Conservation (phyloP, 2,797 vertebrate species). For the Coracias cyanogaster region DNA sequence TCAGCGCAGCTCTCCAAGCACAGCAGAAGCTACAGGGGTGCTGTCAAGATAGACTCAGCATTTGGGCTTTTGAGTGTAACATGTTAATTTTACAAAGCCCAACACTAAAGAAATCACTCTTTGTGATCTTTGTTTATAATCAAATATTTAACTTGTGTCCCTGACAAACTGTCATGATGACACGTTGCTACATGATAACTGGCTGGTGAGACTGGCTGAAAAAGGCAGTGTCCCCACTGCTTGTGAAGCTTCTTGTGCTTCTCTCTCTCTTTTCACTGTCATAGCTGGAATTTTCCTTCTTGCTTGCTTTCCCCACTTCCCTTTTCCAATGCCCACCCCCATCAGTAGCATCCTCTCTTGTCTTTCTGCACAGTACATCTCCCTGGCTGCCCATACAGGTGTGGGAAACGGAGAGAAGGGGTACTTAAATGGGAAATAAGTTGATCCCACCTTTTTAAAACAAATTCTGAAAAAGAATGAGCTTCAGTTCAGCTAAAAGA, state of each 20-base stretch:
- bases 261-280: not conserved
- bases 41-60: conserved; percentile 13
- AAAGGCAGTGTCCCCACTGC: not conserved
- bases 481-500: not conserved
- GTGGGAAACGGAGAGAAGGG: rapidly evolving
- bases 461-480: not conserved
- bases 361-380: not conserved
- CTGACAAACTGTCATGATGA: not conserved
- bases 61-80: not conserved
- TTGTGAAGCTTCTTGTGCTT: not conserved
- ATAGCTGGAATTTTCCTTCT: not conserved
- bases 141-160: conserved; percentile 3
- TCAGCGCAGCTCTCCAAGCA: not conserved
- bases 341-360: not conserved
- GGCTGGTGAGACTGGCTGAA: not conserved
- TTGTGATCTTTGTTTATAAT: conserved; percentile 10
- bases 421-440: not conserved
- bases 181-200: not conserved
- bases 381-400: not conserved
- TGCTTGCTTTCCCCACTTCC: rapidly evolving
- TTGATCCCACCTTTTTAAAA: not conserved
- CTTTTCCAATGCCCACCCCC: not conserved
- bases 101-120: not conserved
- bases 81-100: conserved; percentile 8
- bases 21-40: conserved; percentile 21